Percentiles rank a stretch among this genome's conserved stretches.
Conservation (phyloP, 1,140 invertebrate genomes). For the Lepidurus arcticus region DNA sequence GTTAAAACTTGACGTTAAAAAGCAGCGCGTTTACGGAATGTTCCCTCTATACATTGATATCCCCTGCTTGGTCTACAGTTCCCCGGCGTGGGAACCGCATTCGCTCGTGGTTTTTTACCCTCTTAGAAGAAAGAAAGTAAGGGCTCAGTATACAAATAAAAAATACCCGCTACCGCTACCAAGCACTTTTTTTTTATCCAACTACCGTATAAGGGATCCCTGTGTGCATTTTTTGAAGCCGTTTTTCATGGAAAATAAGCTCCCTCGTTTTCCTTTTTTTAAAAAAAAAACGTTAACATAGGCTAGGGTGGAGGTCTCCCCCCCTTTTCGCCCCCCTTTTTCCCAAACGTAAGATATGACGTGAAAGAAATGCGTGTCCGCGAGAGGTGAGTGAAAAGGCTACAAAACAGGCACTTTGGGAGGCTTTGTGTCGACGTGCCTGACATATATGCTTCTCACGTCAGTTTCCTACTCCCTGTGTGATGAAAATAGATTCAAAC, state of each 20-base stretch:
- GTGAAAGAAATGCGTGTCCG: conserved; percentile 21
- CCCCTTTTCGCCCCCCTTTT: not conserved
- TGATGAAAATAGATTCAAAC: not conserved
- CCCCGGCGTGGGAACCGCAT: conserved; percentile 11
- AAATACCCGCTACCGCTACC: conserved; percentile 7
- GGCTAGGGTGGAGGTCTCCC: not conserved
- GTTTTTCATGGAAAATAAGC: not conserved
- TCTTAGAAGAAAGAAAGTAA: conserved; percentile 15
- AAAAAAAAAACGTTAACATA: conserved; percentile 3
- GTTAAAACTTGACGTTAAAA: not conserved
- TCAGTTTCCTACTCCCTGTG: not conserved
- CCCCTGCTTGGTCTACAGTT: not conserved
- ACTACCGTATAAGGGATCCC: no score
- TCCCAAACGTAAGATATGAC: conserved; percentile 9
- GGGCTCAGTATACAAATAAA: conserved; percentile 19
- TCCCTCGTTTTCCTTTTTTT: not conserved
- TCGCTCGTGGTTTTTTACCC: conserved; percentile 21
- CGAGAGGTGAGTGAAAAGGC: conserved; percentile 8
- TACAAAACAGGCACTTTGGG: conserved; percentile 14
- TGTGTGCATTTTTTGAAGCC: not conserved
- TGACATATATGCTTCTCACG: not conserved
- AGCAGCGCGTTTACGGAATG: not conserved
- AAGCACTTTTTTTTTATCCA: not conserved
- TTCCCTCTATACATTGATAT: not conserved
- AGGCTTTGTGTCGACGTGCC: conserved; percentile 9